phyloP scores from a whole-genome alignment of 2,113 vertebrate species.

The Parotia lawesii region DNA sequence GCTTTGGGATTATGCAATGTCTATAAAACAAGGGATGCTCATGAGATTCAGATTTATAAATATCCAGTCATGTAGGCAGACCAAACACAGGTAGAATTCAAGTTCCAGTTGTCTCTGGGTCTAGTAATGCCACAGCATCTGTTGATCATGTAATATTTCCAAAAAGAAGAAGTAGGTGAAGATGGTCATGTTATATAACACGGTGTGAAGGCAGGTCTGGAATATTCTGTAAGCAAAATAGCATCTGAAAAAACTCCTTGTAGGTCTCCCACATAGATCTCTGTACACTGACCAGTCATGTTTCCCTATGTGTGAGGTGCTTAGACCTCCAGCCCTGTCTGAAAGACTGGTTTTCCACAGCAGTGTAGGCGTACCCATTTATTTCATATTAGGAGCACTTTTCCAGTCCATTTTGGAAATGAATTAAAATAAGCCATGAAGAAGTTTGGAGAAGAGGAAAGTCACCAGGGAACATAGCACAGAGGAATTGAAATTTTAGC shows the following conservation, averaged over 20 bases:
- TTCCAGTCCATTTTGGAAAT: not conserved
- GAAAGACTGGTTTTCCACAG: not conserved
- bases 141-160: not conserved
- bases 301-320: accelerated
- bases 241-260: not conserved
- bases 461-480: not conserved
- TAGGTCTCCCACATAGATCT: not conserved
- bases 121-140: not conserved
- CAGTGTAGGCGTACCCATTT: not conserved
- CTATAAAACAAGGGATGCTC: not conserved
- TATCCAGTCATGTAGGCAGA: not conserved
- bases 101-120: not conserved
- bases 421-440: not conserved
- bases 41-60: not conserved
- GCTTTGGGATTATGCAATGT: not conserved
- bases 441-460: not conserved
- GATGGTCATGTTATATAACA: not conserved
- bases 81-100: not conserved
- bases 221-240: not conserved
- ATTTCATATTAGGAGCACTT: not conserved
- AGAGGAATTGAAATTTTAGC: not conserved
- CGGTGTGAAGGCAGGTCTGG: not conserved
- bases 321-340: not conserved
- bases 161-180: not conserved
- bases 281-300: not conserved